Conservation (phyloP, 2,888 invertebrate species). For the Metacarcinus magister region DNA sequence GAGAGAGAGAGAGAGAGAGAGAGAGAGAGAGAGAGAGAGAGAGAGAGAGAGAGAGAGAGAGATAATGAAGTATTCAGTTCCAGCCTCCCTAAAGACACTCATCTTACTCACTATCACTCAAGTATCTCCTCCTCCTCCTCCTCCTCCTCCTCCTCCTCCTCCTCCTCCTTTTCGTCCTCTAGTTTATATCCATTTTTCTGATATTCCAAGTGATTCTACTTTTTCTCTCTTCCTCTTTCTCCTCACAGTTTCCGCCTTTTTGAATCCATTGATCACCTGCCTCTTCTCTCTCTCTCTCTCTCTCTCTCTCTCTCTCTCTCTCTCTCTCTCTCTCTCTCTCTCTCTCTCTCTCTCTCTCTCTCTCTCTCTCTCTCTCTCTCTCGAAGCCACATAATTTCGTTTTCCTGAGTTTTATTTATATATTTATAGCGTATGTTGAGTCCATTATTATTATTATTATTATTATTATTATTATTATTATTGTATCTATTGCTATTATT, state of each 20-base stretch:
- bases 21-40: slow-evolving; percentile 2
- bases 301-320: slow-evolving; percentile 48
- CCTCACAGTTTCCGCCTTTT: not conserved
- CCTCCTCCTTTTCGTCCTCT: not conserved
- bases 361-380: not conserved
- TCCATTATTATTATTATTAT: too few relatives aligned
- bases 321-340: slow-evolving; percentile 48
- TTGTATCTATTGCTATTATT: too few relatives aligned
- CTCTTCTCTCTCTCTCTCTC: slow-evolving; percentile 6
- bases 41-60: not conserved
- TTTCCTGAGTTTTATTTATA: too few relatives aligned
- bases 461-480: too few relatives aligned
- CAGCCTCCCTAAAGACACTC: not conserved
- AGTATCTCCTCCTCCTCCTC: not conserved
- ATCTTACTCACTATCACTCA: not conserved
- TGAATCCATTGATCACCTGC: not conserved
- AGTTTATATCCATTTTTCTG: not conserved
- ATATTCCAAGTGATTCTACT: not conserved
- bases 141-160: slow-evolving; percentile 6
- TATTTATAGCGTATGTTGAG: too few relatives aligned
- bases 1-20: slow-evolving; percentile 2
- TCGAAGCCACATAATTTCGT: too few relatives aligned
- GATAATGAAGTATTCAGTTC: not conserved
- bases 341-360: not conserved
- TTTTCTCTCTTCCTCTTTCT: not conserved